These are phyloP conservation scores for Hippopotamyrus pictus DNA, from an alignment of 2,797 vertebrate genomes.

Conservation along the genomic window DNA sequence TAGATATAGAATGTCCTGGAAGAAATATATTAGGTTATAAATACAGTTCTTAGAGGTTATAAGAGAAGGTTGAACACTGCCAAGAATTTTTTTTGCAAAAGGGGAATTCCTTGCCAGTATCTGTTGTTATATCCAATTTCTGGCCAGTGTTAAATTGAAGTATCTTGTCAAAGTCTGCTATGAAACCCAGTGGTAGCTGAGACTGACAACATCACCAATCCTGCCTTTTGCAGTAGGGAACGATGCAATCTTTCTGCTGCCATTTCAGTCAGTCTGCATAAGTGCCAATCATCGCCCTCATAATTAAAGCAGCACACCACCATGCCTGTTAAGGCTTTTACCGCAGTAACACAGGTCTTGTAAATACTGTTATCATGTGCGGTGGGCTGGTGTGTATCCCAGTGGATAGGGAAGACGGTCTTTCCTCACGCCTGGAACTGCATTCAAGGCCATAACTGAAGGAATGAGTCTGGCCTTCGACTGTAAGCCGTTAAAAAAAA, in stretches of 20 bases:
- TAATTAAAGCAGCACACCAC: neutral
- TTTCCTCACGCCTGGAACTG: neutral
- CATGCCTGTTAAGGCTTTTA: neutral
- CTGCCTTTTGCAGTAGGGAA: neutral
- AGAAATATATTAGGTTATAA: neutral
- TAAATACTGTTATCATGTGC: neutral
- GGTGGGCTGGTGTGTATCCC: neutral
- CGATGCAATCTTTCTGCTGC: neutral
- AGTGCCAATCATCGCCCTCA: neutral
- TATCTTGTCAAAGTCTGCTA: slow-evolving; percentile 7
- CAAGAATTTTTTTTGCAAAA: neutral
- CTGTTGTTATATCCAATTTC: neutral
- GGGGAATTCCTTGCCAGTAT: neutral
- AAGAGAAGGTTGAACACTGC: neutral
- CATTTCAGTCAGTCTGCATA: neutral
- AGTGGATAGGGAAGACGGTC: no score
- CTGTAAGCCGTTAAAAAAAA: neutral
- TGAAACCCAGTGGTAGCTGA: neutral
- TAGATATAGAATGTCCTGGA: neutral
- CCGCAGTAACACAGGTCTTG: neutral
- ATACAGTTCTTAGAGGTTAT: neutral
- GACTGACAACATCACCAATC: neutral
- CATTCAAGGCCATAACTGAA: neutral
- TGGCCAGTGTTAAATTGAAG: neutral
- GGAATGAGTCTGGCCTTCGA: neutral